These are phyloP conservation scores for Aphaenogaster rudis DNA, from an alignment of 1,140 invertebrate species.

Conservation along the genomic window DNA sequence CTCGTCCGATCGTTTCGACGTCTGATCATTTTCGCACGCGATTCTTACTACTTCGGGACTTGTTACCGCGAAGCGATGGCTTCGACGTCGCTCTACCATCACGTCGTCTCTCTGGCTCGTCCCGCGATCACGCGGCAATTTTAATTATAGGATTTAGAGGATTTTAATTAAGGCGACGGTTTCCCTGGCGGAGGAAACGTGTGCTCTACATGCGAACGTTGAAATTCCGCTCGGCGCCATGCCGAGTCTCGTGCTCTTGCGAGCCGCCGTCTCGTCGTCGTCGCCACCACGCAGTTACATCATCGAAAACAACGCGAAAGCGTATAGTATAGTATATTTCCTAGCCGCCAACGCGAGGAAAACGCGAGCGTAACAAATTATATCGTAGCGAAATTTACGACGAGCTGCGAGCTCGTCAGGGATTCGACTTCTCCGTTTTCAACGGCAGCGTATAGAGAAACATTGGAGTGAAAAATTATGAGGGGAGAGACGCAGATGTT, in stretches of 20 bases:
- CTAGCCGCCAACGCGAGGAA: not conserved
- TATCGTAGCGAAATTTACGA: slow-evolving; percentile 28
- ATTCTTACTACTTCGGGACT: not conserved
- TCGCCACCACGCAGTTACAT: slow-evolving; percentile 20
- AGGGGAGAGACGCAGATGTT: not conserved
- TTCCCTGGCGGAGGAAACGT: not conserved
- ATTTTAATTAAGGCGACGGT: slow-evolving; percentile 21
- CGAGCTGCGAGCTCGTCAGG: not conserved
- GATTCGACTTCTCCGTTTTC: not conserved
- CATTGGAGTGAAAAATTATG: not conserved
- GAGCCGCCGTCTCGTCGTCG: slow-evolving; percentile 20
- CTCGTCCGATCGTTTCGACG: not conserved
- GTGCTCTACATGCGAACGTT: not conserved
- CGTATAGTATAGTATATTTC: slow-evolving; percentile 17
- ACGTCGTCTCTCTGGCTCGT: not conserved
- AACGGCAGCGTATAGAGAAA: not conserved
- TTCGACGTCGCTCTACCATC: not conserved
- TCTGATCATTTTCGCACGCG: slow-evolving; percentile 12
- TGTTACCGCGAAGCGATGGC: not conserved
- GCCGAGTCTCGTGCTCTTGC: slow-evolving; percentile 20
- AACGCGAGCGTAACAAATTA: slow-evolving; percentile 32
- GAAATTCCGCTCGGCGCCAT: slow-evolving; percentile 44
- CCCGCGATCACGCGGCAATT: slow-evolving; percentile 21
- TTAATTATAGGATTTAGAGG: slow-evolving; percentile 47
- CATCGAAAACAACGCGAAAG: slow-evolving; percentile 55